phyloP scores from a whole-genome alignment of 2,797 vertebrate genomes.

The Chiroxiphia lanceolata region DNA sequence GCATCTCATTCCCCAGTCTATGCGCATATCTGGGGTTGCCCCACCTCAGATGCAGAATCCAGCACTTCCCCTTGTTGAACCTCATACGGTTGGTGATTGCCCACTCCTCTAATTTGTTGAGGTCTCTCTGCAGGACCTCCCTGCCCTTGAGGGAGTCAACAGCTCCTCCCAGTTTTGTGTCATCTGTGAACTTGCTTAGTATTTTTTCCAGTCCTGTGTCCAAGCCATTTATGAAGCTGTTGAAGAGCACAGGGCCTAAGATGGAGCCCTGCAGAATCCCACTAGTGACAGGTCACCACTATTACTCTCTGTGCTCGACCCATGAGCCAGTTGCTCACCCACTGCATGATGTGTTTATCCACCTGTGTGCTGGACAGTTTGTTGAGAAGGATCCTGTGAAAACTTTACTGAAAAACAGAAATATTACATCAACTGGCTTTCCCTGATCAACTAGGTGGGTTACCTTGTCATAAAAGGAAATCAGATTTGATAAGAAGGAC shows the following conservation, averaged over 20 bases:
- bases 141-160: not conserved
- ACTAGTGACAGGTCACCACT: not conserved
- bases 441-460: not conserved
- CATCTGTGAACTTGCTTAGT: not conserved
- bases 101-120: not conserved
- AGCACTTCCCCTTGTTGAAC: not conserved
- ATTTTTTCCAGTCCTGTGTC: not conserved
- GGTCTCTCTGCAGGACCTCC: not conserved
- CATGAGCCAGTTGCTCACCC: not conserved
- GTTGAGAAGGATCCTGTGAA: not conserved
- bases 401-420: not conserved
- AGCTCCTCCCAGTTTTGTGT: not conserved
- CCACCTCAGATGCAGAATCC: not conserved
- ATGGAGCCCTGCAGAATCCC: not conserved
- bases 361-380: not conserved
- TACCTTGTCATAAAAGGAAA: not conserved
- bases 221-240: not conserved
- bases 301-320: not conserved
- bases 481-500: not conserved
- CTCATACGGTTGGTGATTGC: not conserved
- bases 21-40: not conserved
- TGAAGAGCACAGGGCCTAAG: not conserved
- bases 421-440: not conserved
- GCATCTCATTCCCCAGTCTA: not conserved
- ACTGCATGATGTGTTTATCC: not conserved